These are phyloP conservation scores for Cyclargus thomasi DNA, from an alignment of 1,140 invertebrate species.

Conservation along the genomic window DNA sequence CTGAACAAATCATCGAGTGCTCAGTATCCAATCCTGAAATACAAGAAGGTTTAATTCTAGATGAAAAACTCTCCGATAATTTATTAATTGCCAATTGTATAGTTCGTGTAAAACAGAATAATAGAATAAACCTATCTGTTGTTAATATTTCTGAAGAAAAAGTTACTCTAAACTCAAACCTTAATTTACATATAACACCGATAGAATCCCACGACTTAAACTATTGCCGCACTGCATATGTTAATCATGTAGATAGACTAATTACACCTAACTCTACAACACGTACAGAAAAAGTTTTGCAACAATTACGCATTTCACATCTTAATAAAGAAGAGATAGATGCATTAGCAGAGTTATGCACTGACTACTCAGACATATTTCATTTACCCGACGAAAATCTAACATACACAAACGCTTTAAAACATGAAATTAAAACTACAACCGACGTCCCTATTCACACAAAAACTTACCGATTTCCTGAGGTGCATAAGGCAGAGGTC, in stretches of 20 bases:
- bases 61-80: slow-evolving; percentile 23
- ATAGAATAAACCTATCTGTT: slow-evolving; percentile 18
- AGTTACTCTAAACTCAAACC: slow-evolving; percentile 27
- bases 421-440: slow-evolving; percentile 34
- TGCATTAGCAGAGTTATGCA: slow-evolving; percentile 25
- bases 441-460: slow-evolving; percentile 20
- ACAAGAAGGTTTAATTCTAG: slow-evolving; percentile 28
- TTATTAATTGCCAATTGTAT: slow-evolving; percentile 28
- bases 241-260: slow-evolving; percentile 15
- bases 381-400: slow-evolving; percentile 24
- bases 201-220: neutral
- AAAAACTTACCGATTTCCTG: slow-evolving; percentile 48
- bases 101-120: slow-evolving; percentile 31
- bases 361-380: slow-evolving; percentile 33
- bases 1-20: slow-evolving; percentile 28
- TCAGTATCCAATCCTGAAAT: slow-evolving; percentile 27
- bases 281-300: slow-evolving; percentile 25
- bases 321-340: slow-evolving; percentile 30
- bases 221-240: neutral
- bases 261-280: slow-evolving; percentile 1
- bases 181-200: slow-evolving; percentile 11
- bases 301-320: slow-evolving; percentile 27
- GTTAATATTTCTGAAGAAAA: slow-evolving; percentile 12
- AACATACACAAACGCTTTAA: slow-evolving; percentile 25
- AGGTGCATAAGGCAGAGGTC: slow-evolving; percentile 46